A percentile compares a stretch with the other conserved stretches of the same genome.
phyloP scores from a whole-genome alignment of 2,113 vertebrate genomes.

The Nycticebus coucang region DNA sequence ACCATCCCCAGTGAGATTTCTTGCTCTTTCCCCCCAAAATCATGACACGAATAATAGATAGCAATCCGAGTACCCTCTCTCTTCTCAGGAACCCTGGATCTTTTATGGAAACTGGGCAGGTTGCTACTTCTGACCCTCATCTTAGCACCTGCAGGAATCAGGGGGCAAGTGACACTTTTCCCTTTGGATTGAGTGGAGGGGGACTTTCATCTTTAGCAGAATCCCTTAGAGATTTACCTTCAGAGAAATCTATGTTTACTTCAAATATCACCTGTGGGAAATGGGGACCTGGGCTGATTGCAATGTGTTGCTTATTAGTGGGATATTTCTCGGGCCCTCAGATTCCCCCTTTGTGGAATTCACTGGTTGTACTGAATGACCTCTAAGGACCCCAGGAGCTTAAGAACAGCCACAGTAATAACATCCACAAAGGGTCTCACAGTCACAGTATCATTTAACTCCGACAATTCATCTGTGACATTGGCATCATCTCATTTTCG shows the following conservation, averaged over 20 bases:
- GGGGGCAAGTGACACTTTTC: background rate
- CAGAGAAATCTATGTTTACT: background rate
- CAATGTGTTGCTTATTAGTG: background rate
- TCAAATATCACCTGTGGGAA: background rate
- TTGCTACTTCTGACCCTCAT: background rate
- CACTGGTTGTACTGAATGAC: background rate
- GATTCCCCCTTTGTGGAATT: background rate
- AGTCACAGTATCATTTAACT: background rate
- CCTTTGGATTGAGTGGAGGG: background rate
- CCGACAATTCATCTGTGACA: background rate
- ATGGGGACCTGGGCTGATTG: background rate
- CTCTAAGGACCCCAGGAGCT: background rate
- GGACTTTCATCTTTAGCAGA: background rate
- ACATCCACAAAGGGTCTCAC: background rate
- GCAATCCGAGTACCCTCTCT: background rate
- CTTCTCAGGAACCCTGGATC: background rate
- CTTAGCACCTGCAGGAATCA: background rate
- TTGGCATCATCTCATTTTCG: background rate
- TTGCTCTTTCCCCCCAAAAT: background rate
- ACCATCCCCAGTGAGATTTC: background rate
- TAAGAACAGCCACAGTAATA: background rate
- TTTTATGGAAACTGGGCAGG: background rate
- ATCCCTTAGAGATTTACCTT: background rate
- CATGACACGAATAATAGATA: background rate
- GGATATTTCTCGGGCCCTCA: background rate